phyloP scores from a whole-genome alignment of 1,140 invertebrate species.

The Drosophila albomicans region DNA sequence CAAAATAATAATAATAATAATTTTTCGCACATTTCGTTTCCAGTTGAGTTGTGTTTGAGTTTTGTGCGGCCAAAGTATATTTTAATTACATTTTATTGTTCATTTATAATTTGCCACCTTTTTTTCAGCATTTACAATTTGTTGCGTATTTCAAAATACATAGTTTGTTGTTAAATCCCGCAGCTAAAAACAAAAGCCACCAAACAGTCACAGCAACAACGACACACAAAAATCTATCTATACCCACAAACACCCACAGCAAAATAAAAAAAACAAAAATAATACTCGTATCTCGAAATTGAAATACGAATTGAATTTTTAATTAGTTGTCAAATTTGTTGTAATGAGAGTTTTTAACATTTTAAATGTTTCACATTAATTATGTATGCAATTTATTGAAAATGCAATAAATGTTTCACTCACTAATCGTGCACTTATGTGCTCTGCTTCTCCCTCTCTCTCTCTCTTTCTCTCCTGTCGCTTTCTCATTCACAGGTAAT shows the following conservation, averaged over 20 bases:
- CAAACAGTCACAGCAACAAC: slow-evolving; percentile 6
- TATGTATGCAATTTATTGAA: slow-evolving; percentile 51
- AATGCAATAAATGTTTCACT: slow-evolving; percentile 13
- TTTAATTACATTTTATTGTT: slow-evolving; percentile 34
- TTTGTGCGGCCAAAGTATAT: slow-evolving; percentile 30
- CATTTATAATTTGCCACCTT: slow-evolving; percentile 66
- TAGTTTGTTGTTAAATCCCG: slow-evolving; percentile 48
- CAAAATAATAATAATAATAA: slow-evolving; percentile 13
- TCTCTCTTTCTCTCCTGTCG: slow-evolving; percentile 11
- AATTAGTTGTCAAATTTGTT: slow-evolving; percentile 81
- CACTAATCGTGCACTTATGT: slow-evolving; percentile 29
- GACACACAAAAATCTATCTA: slow-evolving; percentile 9
- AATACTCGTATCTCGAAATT: slow-evolving; percentile 57
- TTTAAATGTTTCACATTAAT: slow-evolving; percentile 69
- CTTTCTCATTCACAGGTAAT: slow-evolving; percentile 85
- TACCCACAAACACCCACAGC: slow-evolving; percentile 27
- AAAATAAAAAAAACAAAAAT: slow-evolving; percentile 47
- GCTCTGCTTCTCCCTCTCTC: slow-evolving; percentile 14
- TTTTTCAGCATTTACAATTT: slow-evolving; percentile 71
- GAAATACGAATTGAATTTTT: slow-evolving; percentile 74
- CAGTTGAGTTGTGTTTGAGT: slow-evolving; percentile 38
- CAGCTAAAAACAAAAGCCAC: slow-evolving; percentile 33
- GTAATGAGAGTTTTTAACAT: slow-evolving; percentile 75
- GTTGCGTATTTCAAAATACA: slow-evolving; percentile 63
- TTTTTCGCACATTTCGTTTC: slow-evolving; percentile 16